Base-by-base conservation (phyloP, 2,888 invertebrate species). In the Synanthedon myopaeformis region DNA sequence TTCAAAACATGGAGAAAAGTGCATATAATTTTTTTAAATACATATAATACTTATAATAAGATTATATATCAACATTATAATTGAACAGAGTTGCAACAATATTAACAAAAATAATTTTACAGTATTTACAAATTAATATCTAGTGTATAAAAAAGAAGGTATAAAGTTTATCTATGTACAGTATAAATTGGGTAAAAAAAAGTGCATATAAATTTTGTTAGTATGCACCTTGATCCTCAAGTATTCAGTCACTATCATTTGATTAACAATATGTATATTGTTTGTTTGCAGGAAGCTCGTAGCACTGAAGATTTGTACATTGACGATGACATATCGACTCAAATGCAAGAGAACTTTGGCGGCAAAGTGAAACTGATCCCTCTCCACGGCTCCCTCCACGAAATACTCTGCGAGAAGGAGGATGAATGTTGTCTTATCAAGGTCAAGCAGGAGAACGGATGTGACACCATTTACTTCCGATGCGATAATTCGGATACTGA, bases 241-340 rank as follows among this genome's bases (percentile, higher is more conserved):
- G 8, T 8, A 35, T 35, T 35, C 35, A 35, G 35, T 35, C 35
- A 35, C 35, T 52, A 41, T 14, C 17, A 6, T 35, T 23, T 23
- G 23, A 23, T 23, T 3, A 45, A 45, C 45, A 45, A 45, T 45
- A 45, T n/a, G 13, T 42, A 42, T 10, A 49, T 50, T 10, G 10
- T 8, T 10, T 35, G 10, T 51, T 66, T 53, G 4, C 71, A 89
- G 88, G 84, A 88, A 78, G 87, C 87, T 65, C 77, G 77, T 66
- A 89, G 89, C 67, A 89, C 88, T n/a, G 89, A 89, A 59, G 89
- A 89, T 63, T 66, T 89, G 52, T 89, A 89, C 72, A 89, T 89
- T 62, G 89, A 89, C 66, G 89, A 89, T 67, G 89, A 89, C 59
- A 67, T 89, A 42, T 84, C 87, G 1, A 77, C 84, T 3, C 82